Evolutionary conservation across 1,140 invertebrate genomes (phyloP).

Genomic region (Bactericera cockerelli): DNA sequence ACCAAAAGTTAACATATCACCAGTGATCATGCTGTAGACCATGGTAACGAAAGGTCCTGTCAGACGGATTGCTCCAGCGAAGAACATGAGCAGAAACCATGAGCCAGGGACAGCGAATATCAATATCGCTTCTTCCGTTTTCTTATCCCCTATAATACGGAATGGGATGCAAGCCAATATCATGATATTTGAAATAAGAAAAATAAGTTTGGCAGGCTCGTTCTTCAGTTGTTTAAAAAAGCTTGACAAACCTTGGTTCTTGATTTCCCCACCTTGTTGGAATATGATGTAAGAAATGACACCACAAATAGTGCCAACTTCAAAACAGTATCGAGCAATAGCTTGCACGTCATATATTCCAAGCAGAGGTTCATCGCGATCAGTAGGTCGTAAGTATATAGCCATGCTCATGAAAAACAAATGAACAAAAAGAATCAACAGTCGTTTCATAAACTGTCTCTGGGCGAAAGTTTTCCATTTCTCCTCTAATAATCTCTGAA

Average conservation of each 20-base stretch:
- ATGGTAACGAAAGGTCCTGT: conserved; percentile 97
- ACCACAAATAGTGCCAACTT: conserved; percentile 66
- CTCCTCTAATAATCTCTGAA: conserved; percentile 89
- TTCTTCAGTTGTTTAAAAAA: conserved; percentile 90
- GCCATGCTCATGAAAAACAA: conserved; percentile 74
- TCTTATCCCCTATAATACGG: conserved; percentile 51
- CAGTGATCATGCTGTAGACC: conserved; percentile 96
- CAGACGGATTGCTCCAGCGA: conserved; percentile 81
- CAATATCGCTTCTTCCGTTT: conserved; percentile 79
- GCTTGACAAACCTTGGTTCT: conserved; percentile 76
- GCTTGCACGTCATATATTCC: conserved; percentile 35
- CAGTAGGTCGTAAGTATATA: conserved; percentile 66
- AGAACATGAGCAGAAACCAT: conserved; percentile 97
- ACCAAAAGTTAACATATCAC: conserved; percentile 93
- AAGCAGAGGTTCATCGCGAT: conserved; percentile 35
- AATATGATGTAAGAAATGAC: conserved; percentile 78
- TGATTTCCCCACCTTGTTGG: conserved; percentile 83
- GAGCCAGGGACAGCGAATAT: conserved; percentile 82
- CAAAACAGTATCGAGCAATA: conserved; percentile 50
- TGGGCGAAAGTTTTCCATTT: conserved; percentile 99
- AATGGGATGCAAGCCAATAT: conserved; percentile 84
- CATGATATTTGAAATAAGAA: conserved; percentile 81
- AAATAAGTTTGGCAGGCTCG: conserved; percentile 87
- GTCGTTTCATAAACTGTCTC: conserved; percentile 80
- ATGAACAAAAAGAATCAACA: conserved; percentile 74